These are phyloP conservation scores for Xylocopa sonorina DNA, from an alignment of 1,140 invertebrate species.

Conservation along the genomic window DNA sequence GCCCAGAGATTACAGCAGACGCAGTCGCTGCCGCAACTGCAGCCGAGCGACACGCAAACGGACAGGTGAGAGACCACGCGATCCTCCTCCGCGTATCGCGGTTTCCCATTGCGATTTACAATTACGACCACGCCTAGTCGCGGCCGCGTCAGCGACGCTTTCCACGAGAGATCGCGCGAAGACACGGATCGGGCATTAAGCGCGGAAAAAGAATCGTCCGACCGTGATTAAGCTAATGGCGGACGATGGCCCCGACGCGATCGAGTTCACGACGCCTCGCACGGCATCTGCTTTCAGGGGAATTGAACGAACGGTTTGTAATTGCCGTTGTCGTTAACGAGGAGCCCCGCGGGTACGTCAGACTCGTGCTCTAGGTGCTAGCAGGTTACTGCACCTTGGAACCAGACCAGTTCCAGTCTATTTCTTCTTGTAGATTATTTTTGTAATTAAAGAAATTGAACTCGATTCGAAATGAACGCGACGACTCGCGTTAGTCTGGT, in stretches of 20 bases:
- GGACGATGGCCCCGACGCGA: too few species aligned
- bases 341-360: neutral
- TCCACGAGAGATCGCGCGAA: neutral
- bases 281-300: neutral
- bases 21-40: constrained; percentile 51
- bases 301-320: neutral
- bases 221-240: neutral
- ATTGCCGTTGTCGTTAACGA: neutral
- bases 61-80: constrained; percentile 63
- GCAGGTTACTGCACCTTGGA: too few species aligned
- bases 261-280: neutral
- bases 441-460: too few species aligned
- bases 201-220: neutral
- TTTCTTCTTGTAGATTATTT: too few species aligned
- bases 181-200: neutral
- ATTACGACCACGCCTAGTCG: neutral
- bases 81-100: constrained; percentile 6
- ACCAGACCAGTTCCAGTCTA: too few species aligned
- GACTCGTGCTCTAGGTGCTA: too few species aligned
- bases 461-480: too few species aligned
- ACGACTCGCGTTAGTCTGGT: too few species aligned
- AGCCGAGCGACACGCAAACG: constrained; percentile 39
- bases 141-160: neutral
- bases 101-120: constrained; percentile 14
- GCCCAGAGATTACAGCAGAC: constrained; percentile 42